Evolutionary conservation across 2,113 vertebrate genomes (phyloP), one percentile per base, ranked within the genome.

Genomic region (Pimephales promelas): DNA sequence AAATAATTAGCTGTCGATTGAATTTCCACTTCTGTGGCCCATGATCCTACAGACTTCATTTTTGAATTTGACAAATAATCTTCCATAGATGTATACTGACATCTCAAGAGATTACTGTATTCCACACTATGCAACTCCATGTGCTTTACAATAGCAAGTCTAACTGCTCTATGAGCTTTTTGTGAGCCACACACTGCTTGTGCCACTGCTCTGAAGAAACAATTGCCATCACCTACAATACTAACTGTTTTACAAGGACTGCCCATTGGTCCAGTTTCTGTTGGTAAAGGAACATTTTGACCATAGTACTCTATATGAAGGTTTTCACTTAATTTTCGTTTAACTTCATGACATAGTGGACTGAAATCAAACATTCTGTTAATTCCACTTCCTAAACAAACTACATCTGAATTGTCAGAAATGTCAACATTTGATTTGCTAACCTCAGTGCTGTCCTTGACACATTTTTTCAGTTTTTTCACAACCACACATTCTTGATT

Each of bases 1-100:
- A 82, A 24, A 56, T 40, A 34, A 82, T 82, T 49, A 4, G 64
- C 80, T 24, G 31, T 68, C 0, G 31, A 26, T 10, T 82, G 66
- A 34, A 82, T 82, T 56, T 82, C 66, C 6, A 71, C 18, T 36
- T 82, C 66, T 18, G 80, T 82, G 9, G 61, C 79, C 62, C 79
- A 81, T 14, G 22, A 64, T 6, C 79, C 79, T 1, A 81, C 79
- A 26, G 28, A 71, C 24, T n/a, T 31, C 80, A 82, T 82, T 28
- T 34, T 43, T 20, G 80, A 54, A 24, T 1, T 82, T 18, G 26
- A 28, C 3, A 82, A 2, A 54, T 82, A 82, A 26, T 81, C 13
- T 31, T 22, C 83, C 14, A 84, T 54, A 70, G 64, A 72, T 45
- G n/a, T 10, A 72, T 71, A 84, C 5, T 62, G 7, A 13, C 22